Conservation (phyloP, 2,888 invertebrate genomes). For the Melieria picta region DNA sequence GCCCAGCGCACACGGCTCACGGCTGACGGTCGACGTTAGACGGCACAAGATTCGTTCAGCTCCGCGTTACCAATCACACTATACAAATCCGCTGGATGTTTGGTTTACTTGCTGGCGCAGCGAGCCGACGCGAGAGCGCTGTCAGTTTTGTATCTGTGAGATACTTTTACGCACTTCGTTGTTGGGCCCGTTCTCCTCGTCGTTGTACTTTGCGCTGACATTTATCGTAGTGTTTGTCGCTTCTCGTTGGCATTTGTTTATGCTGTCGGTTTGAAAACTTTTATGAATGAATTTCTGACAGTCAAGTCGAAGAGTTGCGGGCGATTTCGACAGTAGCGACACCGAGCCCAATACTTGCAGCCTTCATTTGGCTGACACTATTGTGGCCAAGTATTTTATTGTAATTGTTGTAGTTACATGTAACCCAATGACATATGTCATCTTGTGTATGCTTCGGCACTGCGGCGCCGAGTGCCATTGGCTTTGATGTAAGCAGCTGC, state of each 20-base stretch:
- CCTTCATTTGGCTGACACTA: too few relatives aligned
- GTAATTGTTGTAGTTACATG: too few relatives aligned
- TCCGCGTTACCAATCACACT: constrained; percentile 42
- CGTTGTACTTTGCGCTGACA: constrained; percentile 22
- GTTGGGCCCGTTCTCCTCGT: constrained; percentile 20
- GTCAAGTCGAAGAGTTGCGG: not conserved
- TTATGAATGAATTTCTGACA: constrained; percentile 34
- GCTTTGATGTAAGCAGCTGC: too few relatives aligned
- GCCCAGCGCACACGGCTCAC: too few relatives aligned
- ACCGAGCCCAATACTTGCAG: too few relatives aligned
- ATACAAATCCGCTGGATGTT: not conserved
- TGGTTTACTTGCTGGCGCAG: not conserved
- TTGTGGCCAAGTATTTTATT: too few relatives aligned
- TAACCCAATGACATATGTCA: too few relatives aligned
- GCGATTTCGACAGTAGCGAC: too few relatives aligned
- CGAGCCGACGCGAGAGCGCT: not conserved
- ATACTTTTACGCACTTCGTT: constrained; percentile 37
- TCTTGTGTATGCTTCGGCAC: too few relatives aligned
- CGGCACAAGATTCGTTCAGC: constrained; percentile 32
- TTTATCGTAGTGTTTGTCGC: constrained; percentile 29
- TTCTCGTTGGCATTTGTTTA: constrained; percentile 8
- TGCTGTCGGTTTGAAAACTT: constrained; percentile 13
- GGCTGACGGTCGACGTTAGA: not conserved
- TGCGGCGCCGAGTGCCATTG: too few relatives aligned
- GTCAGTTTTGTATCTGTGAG: constrained; percentile 42